These are phyloP conservation scores for Suillia variegata DNA, from an alignment of 2,888 invertebrate genomes.

Conservation along the genomic window DNA sequence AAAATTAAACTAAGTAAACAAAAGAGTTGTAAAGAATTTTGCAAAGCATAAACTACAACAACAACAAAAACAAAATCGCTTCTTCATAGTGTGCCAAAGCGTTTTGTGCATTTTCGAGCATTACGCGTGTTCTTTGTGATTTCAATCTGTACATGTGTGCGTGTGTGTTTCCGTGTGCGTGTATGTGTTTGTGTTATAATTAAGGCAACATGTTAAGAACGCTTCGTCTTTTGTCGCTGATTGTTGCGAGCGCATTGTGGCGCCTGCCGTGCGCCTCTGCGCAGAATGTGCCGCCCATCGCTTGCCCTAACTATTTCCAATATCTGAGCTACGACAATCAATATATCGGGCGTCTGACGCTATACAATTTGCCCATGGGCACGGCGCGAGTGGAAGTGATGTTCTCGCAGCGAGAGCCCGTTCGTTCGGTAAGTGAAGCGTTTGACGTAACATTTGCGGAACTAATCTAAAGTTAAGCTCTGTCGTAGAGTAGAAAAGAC, in stretches of 20 bases:
- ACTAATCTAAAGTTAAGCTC: no score
- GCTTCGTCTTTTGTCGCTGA: not conserved
- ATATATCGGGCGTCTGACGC: constrained; percentile 37
- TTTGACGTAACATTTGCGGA: no score
- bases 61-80: no score
- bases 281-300: constrained; percentile 36
- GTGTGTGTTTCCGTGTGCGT: not conserved
- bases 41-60: no score
- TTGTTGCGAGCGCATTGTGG: not conserved
- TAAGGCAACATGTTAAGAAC: not conserved
- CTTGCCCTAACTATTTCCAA: constrained; percentile 43
- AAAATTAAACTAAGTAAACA: not conserved
- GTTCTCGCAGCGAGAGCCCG: constrained; percentile 40
- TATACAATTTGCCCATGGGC: constrained; percentile 29
- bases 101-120: no score
- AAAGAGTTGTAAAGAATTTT: not conserved
- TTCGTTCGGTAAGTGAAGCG: constrained; percentile 36
- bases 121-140: no score
- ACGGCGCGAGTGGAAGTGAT: constrained; percentile 28
- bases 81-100: no score
- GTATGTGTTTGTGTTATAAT: not conserved
- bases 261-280: no score
- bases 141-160: no score
- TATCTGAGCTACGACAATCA: constrained; percentile 31
- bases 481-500: no score